Percentiles rank a stretch among this genome's conserved stretches.
Evolutionary conservation across 2,797 vertebrate species (phyloP).

Genomic region (Syndactyla subalaris): DNA sequence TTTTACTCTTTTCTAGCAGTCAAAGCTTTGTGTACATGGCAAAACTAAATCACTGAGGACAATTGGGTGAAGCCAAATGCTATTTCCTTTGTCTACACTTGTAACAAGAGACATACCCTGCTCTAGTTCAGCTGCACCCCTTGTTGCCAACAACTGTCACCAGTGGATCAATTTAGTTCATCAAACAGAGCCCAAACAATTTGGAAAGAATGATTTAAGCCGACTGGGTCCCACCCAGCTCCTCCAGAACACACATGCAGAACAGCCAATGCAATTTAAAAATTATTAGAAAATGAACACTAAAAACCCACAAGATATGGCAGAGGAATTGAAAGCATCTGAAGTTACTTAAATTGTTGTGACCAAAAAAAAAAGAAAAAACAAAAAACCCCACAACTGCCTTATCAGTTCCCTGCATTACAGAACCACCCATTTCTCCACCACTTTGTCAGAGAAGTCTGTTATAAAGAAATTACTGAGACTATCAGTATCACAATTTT

Average conservation of each 20-base stretch:
- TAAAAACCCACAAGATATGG: constrained; percentile 7
- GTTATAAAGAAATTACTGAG: neutral
- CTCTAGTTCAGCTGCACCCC: constrained; percentile 31
- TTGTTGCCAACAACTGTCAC: constrained; percentile 31
- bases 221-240: neutral
- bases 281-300: constrained; percentile 14
- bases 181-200: constrained; percentile 24
- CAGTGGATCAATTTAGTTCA: neutral
- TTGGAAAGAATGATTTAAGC: constrained; percentile 26
- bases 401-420: neutral
- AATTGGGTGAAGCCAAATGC: neutral
- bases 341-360: constrained; percentile 3
- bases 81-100: neutral
- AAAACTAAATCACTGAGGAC: constrained; percentile 14
- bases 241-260: constrained; percentile 21
- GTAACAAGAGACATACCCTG: neutral
- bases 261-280: neutral
- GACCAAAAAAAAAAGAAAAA: neutral
- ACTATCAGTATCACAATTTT: neutral
- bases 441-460: neutral
- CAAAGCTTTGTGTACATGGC: neutral
- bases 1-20: neutral
- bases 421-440: neutral
- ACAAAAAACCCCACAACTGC: neutral
- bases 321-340: neutral